Evolutionary conservation across 2,113 vertebrate species (phyloP), one percentile per base, ranked within the genome.

Genomic region (Pandion haliaetus): DNA sequence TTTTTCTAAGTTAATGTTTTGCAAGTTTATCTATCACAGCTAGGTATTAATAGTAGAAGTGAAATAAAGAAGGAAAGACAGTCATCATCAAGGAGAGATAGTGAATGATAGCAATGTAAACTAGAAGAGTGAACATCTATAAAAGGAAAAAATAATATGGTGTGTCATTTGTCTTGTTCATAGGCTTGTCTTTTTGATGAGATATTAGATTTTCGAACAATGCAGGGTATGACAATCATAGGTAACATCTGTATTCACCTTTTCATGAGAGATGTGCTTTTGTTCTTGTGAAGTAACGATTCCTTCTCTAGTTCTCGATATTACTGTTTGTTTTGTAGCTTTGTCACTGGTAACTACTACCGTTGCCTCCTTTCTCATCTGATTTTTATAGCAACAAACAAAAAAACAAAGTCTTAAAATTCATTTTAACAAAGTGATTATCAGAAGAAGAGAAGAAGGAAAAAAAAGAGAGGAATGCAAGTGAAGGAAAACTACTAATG

Each of bases 331-430:
- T 83, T 98, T 98, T 96, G 96, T 98, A 86, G 97, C 59, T 98
- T 97, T 98, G n/a, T 98, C 98, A 70, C 95, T 89, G 40, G 98
- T 97, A 96, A 98, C 79, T 97, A 97, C 95, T 94, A 98, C 95
- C 24, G 95, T 97, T 66, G 96, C 97, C 95, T 98, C 98, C 59
- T 98, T 98, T 98, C 96, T 98, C 59, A 97, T 93, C 98, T 98
- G 96, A 93, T 97, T 95, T 97, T 98, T 93, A 96, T 25, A 74
- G 42, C 66, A 80, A 96, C 49, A 86, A 91, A 95, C 12, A 86
- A 94, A 96, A 78, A 86, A 65, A 8, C 32, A 83, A 87, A 90
- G 31, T 24, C 73, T 95, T 96, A 96, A 63, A 67, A 95, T 73
- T 93, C 0, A 82, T 44, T 85, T 89, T 15, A 8, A 81, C 25